Percentiles rank a stretch among this genome's conserved stretches.
phyloP scores from a whole-genome alignment of 1,140 invertebrate genomes.

The Nixonia krombeini region DNA sequence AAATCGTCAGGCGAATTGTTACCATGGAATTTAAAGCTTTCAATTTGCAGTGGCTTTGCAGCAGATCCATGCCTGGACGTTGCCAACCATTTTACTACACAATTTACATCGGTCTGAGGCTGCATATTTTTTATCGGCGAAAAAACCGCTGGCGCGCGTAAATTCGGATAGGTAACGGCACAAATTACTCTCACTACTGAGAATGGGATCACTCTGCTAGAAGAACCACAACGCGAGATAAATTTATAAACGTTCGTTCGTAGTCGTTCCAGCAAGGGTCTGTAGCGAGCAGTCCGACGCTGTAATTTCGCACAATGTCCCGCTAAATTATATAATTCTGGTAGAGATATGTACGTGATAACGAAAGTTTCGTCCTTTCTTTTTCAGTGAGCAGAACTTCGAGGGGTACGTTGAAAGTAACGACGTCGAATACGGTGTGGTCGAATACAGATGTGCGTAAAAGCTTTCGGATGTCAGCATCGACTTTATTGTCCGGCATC shows the following conservation, averaged over 20 bases:
- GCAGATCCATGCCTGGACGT: constrained; percentile 19
- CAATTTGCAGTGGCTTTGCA: constrained; percentile 44
- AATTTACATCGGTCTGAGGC: constrained; percentile 22
- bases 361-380: constrained; percentile 32
- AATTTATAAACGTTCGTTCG: background rate
- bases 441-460: constrained; percentile 36
- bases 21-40: constrained; percentile 45
- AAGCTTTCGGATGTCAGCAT: constrained; percentile 29
- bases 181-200: background rate
- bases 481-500: constrained; percentile 16
- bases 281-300: no score
- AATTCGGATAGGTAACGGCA: constrained; percentile 19
- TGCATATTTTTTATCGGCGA: constrained; percentile 29
- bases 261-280: no score
- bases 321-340: no score
- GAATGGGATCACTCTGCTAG: background rate
- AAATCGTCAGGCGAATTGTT: constrained; percentile 20
- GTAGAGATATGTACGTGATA: no score
- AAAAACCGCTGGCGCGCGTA: no score
- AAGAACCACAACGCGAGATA: background rate
- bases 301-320: no score
- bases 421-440: constrained; percentile 43
- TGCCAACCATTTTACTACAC: constrained; percentile 25
- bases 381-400: constrained; percentile 58
- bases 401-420: constrained; percentile 33